These are phyloP conservation scores for Chydorus sphaericus DNA, from an alignment of 2,888 invertebrate genomes.

Conservation along the genomic window DNA sequence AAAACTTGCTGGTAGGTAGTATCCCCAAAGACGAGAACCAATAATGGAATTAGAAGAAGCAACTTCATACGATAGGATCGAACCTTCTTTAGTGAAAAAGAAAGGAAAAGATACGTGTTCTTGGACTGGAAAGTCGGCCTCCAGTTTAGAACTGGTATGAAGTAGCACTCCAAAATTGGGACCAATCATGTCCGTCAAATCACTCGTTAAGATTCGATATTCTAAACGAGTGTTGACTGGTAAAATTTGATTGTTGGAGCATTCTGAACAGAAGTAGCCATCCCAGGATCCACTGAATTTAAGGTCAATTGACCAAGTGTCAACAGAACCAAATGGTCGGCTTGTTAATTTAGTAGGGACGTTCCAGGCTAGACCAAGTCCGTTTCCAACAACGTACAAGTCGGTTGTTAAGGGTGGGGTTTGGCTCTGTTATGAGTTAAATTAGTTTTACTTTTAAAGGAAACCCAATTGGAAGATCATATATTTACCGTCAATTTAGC, in stretches of 20 bases:
- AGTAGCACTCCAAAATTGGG: background rate
- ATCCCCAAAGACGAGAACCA: background rate
- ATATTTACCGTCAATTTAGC: background rate
- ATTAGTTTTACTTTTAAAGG: background rate
- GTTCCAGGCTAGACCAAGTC: conserved; percentile 1
- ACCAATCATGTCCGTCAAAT: conserved; percentile 2
- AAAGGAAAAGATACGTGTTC: background rate
- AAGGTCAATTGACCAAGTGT: background rate
- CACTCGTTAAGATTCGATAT: conserved; percentile 2
- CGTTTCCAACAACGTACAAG: conserved; percentile 1
- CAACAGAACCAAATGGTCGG: background rate
- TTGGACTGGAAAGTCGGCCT: background rate
- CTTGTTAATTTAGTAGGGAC: background rate
- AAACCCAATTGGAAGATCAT: background rate
- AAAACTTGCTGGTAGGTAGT: conserved; percentile 4
- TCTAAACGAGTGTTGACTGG: background rate
- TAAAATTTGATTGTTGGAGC: background rate
- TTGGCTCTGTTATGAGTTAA: background rate
- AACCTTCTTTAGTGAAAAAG: background rate
- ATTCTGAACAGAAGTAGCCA: background rate
- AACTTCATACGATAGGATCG: background rate
- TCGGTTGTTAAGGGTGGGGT: background rate
- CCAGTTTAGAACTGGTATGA: background rate
- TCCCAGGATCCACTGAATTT: background rate
- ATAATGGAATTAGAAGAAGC: background rate